These are phyloP conservation scores for Drosophila obscura DNA, from an alignment of 1,140 invertebrate genomes.

Conservation along the genomic window DNA sequence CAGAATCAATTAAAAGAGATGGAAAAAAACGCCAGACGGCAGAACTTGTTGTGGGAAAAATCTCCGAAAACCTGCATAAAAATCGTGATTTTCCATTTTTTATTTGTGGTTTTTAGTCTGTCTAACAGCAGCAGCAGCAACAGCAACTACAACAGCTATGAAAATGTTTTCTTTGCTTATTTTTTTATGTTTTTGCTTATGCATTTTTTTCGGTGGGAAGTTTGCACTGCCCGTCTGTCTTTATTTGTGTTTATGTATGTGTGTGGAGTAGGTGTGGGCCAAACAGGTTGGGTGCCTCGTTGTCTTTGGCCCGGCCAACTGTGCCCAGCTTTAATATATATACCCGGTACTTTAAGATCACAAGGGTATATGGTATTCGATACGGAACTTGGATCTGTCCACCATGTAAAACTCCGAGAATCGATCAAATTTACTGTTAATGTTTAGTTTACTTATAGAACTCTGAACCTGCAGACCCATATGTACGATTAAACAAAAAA, in stretches of 20 bases:
- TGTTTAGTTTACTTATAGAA: no score
- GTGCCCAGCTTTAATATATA: constrained; percentile 32
- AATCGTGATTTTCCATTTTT: constrained; percentile 75
- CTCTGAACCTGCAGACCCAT: no score
- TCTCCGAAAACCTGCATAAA: constrained; percentile 74
- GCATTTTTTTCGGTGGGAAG: constrained; percentile 74
- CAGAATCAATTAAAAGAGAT: constrained; percentile 73
- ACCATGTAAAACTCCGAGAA: no score
- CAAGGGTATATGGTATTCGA: no score
- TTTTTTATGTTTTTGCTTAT: constrained; percentile 64
- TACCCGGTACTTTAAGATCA: no score
- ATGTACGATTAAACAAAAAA: no score
- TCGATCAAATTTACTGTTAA: no score
- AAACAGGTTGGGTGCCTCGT: constrained; percentile 68
- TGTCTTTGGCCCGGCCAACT: constrained; percentile 32
- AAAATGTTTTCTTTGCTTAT: constrained; percentile 68
- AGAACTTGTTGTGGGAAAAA: constrained; percentile 77
- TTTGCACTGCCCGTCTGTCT: constrained; percentile 22
- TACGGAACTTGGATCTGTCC: no score
- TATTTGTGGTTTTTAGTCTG: constrained; percentile 42
- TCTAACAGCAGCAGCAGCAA: constrained; percentile 23
- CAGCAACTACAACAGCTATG: constrained; percentile 37
- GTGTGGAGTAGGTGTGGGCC: constrained; percentile 72
- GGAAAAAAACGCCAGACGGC: constrained; percentile 36
- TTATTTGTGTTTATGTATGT: constrained; percentile 25